Conservation (phyloP, 1,140 invertebrate species). For the Pomacea maculata region DNA sequence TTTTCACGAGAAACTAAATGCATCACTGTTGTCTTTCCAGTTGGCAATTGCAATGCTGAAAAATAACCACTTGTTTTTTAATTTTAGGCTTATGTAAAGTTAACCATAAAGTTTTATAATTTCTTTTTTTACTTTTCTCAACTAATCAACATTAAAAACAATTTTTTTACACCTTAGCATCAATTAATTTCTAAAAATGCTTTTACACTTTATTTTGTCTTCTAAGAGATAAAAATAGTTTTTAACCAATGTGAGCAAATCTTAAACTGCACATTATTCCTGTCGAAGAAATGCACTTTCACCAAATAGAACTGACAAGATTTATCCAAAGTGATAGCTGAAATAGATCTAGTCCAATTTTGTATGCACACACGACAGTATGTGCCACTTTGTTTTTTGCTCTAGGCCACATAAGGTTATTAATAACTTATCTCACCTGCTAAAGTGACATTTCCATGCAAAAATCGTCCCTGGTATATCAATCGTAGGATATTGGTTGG, state of each 20-base stretch:
- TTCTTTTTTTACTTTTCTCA: no score
- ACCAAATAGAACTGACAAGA: background rate
- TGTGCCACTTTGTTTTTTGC: background rate
- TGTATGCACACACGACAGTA: background rate
- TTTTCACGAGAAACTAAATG: conserved; percentile 99
- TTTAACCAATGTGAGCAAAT: no score
- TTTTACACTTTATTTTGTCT: no score
- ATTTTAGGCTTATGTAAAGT: no score
- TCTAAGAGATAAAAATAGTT: no score
- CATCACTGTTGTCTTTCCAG: conserved; percentile 98
- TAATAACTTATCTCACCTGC: conserved; percentile 69
- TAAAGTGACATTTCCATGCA: conserved; percentile 98
- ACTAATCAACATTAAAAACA: no score
- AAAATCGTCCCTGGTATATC: conserved; percentile 98
- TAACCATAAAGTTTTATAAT: no score
- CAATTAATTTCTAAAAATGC: no score
- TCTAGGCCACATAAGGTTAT: background rate
- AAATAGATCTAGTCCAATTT: background rate
- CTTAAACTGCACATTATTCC: no score
- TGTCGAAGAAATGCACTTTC: background rate
- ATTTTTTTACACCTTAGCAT: no score
- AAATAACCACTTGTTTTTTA: conserved; percentile 24
- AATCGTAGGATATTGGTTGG: conserved; percentile 97
- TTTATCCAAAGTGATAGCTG: background rate
- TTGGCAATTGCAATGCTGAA: conserved; percentile 89